Base-by-base conservation (phyloP, 2,113 vertebrate species). In the Percina caprodes region DNA sequence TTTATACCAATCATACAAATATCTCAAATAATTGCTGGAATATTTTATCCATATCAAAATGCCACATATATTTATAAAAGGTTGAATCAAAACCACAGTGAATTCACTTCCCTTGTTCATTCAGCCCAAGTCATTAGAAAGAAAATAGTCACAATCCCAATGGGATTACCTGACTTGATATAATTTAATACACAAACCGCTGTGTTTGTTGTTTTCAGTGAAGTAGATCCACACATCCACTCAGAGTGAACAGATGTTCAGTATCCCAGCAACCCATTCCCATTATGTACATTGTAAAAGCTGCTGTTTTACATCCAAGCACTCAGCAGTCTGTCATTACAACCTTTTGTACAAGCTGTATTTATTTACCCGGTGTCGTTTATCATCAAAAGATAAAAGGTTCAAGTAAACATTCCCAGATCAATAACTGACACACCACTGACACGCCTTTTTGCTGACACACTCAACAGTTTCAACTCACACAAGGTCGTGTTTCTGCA, bases 341-440 rank as follows among this genome's bases (percentile, higher is more conserved):
- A 62, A 63, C 42, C 19, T 68, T 15, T 69, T 80, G 83, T 51
- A 48, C 77, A 80, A 86, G 79, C 54, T 48, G 14, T 63, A 59
- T 89, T 85, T 88, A 88, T 85, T 89, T 23, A 67, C 12, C 16
- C 39, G 7, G 49, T 78, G 66, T 59, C 2, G 26, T 78, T n/a
- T 19, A 74, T 75, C 19, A 62, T 61, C 48, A 81, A 35, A 56
- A 39, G 9, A 75, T 35, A 66, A 73, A 45, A 54, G 61, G 68
- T 39, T 58, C 49, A 81, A 52, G 61, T 67, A 61, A 66, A 84
- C 72, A 80, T 45, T 73, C 62, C 82, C 49, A 73, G 52, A 62
- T 58, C 30, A 46, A 30, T 48, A 65, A 76, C 35, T 21, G 54
- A 74, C 60, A 39, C 69, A 70, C 21, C 60, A 76, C 26, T 18